Evolutionary conservation across 2,113 vertebrate genomes (phyloP), one percentile per base, ranked within the genome.

Genomic region (Fregetta grallaria): DNA sequence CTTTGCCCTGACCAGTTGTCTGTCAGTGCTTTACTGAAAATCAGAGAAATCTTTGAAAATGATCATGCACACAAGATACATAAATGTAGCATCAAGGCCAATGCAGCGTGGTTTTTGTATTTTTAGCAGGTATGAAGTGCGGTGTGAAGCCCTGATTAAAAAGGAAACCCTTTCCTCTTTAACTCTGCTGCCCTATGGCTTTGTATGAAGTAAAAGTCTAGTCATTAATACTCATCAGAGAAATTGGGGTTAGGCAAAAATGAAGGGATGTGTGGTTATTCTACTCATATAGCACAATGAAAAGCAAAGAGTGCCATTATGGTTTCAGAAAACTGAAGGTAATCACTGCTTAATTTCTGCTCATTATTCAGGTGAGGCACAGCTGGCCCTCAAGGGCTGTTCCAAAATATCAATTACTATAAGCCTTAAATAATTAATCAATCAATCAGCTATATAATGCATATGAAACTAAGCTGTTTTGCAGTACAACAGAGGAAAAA

Each of bases 241-340:
- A 84, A 56, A 15, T 3, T 72, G 17, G 16, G 75, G 32, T 74
- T 38, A 58, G 15, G 6, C 9, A 74, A 77, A 88, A 84, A 59
- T 3, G 1, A 9, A 84, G 22, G 11, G 5, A 1, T 0, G 0
- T 7, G 17, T 40, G 6, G 9, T 50, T 86, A 53, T 73, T 86
- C 19, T 62, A 86, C 34, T 40, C 17, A 63, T 30, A 38, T 7
- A 76, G 9, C 15, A 59, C 29, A 13, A 27, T 9, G 11, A 53
- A 92, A 91, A 87, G 17, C 29, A 83, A 85, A 87, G 7, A n/a
- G 6, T 3, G 12, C 9, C 30, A 66, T 68, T 23, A 56, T 1
- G 3, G 13, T 42, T 91, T 88, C 49, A 88, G 79, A 77, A 89
- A 75, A 93, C 22, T 29, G 22, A 85, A 63, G 12, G 47, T 38